Evolutionary conservation across 2,888 invertebrate genomes (phyloP).

Genomic region (Apamea anceps): DNA sequence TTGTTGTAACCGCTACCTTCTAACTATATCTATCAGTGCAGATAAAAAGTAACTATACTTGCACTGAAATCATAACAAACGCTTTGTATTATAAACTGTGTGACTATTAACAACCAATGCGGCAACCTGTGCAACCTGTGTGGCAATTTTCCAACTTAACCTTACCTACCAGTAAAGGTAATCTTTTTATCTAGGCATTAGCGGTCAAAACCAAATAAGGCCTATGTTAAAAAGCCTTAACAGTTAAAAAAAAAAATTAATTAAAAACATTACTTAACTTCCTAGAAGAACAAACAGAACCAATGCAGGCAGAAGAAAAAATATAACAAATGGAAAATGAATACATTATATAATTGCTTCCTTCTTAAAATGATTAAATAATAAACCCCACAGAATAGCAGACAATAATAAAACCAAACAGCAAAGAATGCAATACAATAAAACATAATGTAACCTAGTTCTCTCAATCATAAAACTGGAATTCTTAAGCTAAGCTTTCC

Average conservation of each 20-base stretch:
- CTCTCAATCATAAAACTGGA: conserved; percentile 40
- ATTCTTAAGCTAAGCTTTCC: conserved; percentile 43
- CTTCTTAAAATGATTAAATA: neutral
- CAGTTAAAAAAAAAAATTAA: neutral
- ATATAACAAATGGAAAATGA: neutral
- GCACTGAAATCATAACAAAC: conserved; percentile 6
- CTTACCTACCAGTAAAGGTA: neutral
- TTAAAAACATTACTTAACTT: neutral
- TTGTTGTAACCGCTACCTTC: conserved; percentile 37
- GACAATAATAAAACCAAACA: conserved; percentile 7
- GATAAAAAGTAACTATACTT: conserved; percentile 40
- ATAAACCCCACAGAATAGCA: neutral
- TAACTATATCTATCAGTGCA: conserved; percentile 34
- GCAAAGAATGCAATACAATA: conserved; percentile 20
- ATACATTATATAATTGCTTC: neutral
- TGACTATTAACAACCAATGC: too few species aligned
- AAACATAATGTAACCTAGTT: conserved; percentile 37
- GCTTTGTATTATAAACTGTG: neutral
- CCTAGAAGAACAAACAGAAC: too few species aligned
- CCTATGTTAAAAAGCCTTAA: neutral
- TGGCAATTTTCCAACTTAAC: neutral
- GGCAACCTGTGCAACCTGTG: too few species aligned
- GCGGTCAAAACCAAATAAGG: neutral
- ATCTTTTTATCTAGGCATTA: neutral
- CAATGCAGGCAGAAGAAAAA: neutral